phyloP scores from a whole-genome alignment of 2,113 vertebrate species.

The Otocyon megalotis region DNA sequence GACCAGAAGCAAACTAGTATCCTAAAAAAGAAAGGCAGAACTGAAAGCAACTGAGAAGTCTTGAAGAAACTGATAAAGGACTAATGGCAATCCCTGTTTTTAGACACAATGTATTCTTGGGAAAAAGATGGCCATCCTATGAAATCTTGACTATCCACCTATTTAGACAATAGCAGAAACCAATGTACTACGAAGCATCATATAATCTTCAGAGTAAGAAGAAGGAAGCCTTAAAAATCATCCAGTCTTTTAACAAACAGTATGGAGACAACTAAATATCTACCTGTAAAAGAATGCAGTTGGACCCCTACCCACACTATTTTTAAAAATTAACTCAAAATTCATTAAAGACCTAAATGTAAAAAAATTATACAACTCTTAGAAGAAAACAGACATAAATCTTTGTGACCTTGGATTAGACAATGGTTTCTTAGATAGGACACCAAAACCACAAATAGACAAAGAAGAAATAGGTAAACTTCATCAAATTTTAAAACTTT shows the following conservation, averaged over 20 bases:
- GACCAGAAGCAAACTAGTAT: not conserved
- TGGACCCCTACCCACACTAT: not conserved
- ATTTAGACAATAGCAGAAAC: not conserved
- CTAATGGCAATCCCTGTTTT: not conserved
- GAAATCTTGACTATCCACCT: not conserved
- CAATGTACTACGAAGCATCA: not conserved
- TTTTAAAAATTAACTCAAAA: conserved; percentile 58
- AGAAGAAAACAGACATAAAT: not conserved
- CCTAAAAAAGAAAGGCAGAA: not conserved
- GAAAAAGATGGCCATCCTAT: not conserved
- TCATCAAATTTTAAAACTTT: not conserved
- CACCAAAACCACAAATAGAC: not conserved
- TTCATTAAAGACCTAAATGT: not conserved
- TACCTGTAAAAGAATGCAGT: not conserved
- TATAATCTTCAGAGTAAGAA: not conserved
- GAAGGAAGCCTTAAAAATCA: not conserved
- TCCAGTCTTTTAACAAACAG: not conserved
- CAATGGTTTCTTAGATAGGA: not conserved
- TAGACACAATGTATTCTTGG: not conserved
- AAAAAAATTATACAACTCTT: conserved; percentile 13
- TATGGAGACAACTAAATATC: not conserved
- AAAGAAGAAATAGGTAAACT: not conserved
- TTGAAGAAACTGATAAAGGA: not conserved
- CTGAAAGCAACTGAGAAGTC: conserved; percentile 23
- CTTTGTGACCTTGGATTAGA: not conserved